Conservation (phyloP, 2,888 invertebrate genomes). For the Ferdinandea cuprea region DNA sequence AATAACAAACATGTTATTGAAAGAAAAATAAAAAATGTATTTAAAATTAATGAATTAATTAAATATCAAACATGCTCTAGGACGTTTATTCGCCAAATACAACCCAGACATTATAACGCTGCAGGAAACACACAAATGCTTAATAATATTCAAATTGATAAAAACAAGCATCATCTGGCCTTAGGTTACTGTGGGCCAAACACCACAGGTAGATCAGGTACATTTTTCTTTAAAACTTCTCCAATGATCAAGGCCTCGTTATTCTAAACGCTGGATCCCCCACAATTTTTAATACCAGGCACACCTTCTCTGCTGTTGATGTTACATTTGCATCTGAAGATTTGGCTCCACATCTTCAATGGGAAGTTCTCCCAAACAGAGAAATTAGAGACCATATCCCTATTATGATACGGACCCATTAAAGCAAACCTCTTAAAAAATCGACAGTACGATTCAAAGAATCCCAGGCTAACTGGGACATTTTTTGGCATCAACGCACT, state of each 20-base stretch:
- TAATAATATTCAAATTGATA: not conserved
- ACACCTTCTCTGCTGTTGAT: conserved; percentile 11
- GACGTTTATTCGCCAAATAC: conserved; percentile 5
- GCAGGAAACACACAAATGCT: conserved; percentile 2
- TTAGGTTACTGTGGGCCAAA: not conserved
- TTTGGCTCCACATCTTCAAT: conserved; percentile 2
- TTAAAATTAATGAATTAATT: too few relatives aligned
- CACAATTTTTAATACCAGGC: not conserved
- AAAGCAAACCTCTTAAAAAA: not conserved
- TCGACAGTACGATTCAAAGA: not conserved
- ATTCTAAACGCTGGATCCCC: conserved; percentile 6
- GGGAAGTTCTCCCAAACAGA: not conserved
- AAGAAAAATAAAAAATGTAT: too few relatives aligned
- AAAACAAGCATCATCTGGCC: conserved; percentile 3
- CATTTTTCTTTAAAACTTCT: conserved; percentile 6
- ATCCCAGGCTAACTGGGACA: not conserved
- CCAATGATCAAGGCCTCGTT: conserved; percentile 4
- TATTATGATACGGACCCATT: conserved; percentile 3
- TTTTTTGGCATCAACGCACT: too few relatives aligned
- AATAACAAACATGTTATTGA: conserved; percentile 24
- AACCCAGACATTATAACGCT: conserved; percentile 5
- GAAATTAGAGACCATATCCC: conserved; percentile 24
- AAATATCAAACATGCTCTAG: too few relatives aligned
- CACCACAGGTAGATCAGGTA: not conserved
- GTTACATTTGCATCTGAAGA: conserved; percentile 7